These are phyloP conservation scores for Xiphorhynchus erythropygius DNA, from an alignment of 2,797 vertebrate genomes.

Conservation along the genomic window DNA sequence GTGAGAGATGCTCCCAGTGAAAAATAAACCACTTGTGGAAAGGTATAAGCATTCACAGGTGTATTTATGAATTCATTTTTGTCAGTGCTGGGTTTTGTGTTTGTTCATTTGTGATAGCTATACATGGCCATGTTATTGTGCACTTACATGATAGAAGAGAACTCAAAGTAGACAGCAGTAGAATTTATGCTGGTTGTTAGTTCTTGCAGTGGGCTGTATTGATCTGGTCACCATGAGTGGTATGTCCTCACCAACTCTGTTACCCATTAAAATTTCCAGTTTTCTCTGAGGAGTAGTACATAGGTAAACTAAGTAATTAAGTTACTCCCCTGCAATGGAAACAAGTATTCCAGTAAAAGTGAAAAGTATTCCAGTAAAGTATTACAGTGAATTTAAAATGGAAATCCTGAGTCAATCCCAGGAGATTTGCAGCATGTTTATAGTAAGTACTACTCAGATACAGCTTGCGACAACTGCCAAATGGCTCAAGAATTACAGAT, in stretches of 20 bases:
- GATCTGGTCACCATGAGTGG: background rate
- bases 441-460: background rate
- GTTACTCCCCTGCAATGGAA: background rate
- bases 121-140: background rate
- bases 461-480: background rate
- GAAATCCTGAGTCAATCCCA: background rate
- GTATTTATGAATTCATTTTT: background rate
- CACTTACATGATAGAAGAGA: background rate
- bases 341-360: background rate
- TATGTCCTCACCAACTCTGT: background rate
- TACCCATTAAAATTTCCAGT: background rate
- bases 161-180: background rate
- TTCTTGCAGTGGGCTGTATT: background rate
- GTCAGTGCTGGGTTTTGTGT: background rate
- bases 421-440: background rate
- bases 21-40: background rate
- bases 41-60: background rate
- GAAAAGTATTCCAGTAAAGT: background rate
- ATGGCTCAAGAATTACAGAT: background rate
- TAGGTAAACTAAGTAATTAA: background rate
- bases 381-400: background rate
- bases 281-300: background rate
- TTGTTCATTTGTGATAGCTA: background rate
- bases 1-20: background rate
- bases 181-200: background rate